Evolutionary conservation across 2,797 vertebrate genomes (phyloP).

Genomic region (Echiichthys vipera): DNA sequence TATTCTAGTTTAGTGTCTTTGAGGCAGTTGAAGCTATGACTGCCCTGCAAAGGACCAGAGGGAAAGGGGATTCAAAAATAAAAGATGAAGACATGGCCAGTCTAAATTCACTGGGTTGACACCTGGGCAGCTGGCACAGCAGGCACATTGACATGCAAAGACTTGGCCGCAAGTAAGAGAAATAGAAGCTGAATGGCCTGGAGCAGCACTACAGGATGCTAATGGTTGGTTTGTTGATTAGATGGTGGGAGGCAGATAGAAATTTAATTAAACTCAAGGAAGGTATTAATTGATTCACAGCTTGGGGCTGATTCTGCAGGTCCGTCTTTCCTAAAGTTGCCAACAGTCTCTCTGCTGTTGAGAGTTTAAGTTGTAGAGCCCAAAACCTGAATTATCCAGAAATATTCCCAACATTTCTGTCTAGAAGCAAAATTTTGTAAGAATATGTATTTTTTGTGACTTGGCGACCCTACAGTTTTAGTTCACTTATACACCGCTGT

Average conservation of each 20-base stretch:
- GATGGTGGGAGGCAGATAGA: slow-evolving; percentile 38
- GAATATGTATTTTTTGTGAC: too few relatives aligned
- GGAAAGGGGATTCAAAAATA: slow-evolving; percentile 4
- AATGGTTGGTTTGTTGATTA: slow-evolving; percentile 64
- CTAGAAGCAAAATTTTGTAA: too few relatives aligned
- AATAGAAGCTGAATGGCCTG: slow-evolving; percentile 36
- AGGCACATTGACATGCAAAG: slow-evolving; percentile 53
- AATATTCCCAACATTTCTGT: neutral
- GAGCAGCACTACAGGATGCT: slow-evolving; percentile 47
- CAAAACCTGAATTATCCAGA: too few relatives aligned
- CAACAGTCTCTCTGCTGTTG: slow-evolving; percentile 3
- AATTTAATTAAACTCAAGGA: slow-evolving; percentile 42
- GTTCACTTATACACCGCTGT: too few relatives aligned
- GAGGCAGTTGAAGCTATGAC: slow-evolving; percentile 1
- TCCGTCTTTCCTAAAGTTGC: slow-evolving; percentile 2
- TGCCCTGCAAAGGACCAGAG: slow-evolving; percentile 34
- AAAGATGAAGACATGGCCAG: neutral
- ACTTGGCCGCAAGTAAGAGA: slow-evolving; percentile 49
- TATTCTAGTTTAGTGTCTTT: neutral
- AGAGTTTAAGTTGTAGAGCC: too few relatives aligned
- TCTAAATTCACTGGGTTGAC: slow-evolving; percentile 44
- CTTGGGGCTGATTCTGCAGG: slow-evolving; percentile 26
- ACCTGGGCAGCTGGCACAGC: slow-evolving; percentile 36
- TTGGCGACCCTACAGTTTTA: too few relatives aligned
- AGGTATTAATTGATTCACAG: slow-evolving; percentile 44